Evolutionary conservation across 2,113 vertebrate genomes (phyloP).

Genomic region (Campylorhamphus procurvoides): DNA sequence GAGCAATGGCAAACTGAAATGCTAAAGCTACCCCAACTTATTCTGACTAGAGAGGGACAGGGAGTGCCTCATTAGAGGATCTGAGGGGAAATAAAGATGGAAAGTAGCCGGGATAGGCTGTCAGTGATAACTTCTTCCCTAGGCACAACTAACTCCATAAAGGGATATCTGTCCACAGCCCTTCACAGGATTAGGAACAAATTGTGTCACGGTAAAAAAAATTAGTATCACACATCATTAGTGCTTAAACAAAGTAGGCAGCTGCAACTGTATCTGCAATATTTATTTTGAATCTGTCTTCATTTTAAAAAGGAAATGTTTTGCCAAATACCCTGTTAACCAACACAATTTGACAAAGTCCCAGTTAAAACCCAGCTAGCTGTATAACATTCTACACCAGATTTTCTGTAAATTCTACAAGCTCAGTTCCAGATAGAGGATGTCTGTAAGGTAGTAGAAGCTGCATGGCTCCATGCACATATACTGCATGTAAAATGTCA

Average conservation of each 20-base stretch:
- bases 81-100: conserved; percentile 10
- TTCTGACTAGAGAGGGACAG: background rate
- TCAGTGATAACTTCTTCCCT: background rate
- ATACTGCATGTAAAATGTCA: background rate
- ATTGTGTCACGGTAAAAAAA: background rate
- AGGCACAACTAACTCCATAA: conserved; percentile 10
- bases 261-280: background rate
- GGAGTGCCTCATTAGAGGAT: background rate
- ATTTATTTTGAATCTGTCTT: background rate
- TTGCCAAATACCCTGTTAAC: background rate
- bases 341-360: background rate
- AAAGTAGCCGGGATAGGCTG: background rate
- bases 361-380: background rate
- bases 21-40: background rate
- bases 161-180: background rate
- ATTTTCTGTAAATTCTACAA: background rate
- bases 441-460: background rate
- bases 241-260: background rate
- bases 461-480: background rate
- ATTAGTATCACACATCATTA: background rate
- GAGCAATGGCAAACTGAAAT: background rate
- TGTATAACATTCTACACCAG: background rate
- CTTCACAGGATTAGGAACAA: background rate
- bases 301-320: background rate
- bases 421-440: background rate